Base-by-base conservation (phyloP, 2,797 vertebrate species). In the Takifugu ocellatus region DNA sequence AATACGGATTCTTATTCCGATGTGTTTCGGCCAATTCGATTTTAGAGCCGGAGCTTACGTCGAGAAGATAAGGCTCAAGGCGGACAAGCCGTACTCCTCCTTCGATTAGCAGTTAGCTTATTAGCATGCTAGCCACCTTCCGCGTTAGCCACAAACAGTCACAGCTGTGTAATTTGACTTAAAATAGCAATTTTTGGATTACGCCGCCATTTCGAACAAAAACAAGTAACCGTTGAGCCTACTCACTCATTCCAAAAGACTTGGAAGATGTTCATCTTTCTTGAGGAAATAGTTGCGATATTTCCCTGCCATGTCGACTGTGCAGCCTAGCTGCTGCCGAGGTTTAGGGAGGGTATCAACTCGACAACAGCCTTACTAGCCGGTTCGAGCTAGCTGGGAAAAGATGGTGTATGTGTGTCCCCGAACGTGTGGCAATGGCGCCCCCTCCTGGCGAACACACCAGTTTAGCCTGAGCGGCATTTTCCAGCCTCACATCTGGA, bases 261-360 rank as follows among this genome's bases (percentile, higher is more conserved):
- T 83, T 87, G 86, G 85, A 88, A 87, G 81, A 84, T 88, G 76
- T 91, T 90, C 90, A 91, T 92, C 90, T 86, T 84, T 87, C 75
- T 88, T 83, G 75, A 84, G 81, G 72, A 83, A 90, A 90, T 58
- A 68, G 79, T 61, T 83, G 81, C 77, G 69, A 87, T 89, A 83
- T 90, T 90, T 89, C 79, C 75, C 81, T 79, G 89, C 90, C 92
- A 93, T 92, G 79, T 91, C 89, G 89, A 89, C 88, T 84, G 75
- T 87, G 81, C 87, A 91, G 85, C 86, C 84, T 74, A 73, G 82
- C 84, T 82, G 87, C 88, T 89, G 83, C 87, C 82, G 85, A 87
- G 86, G 82, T 88, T 87, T 84, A 58, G 77, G 82, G 76, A 82
- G 88, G 89, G 89, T 89, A 87, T 87, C 82, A 86, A 77, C 77